Percentiles rank a stretch among this genome's conserved stretches.
phyloP scores from a whole-genome alignment of 2,113 vertebrate genomes.

The Tragulus kanchil region DNA sequence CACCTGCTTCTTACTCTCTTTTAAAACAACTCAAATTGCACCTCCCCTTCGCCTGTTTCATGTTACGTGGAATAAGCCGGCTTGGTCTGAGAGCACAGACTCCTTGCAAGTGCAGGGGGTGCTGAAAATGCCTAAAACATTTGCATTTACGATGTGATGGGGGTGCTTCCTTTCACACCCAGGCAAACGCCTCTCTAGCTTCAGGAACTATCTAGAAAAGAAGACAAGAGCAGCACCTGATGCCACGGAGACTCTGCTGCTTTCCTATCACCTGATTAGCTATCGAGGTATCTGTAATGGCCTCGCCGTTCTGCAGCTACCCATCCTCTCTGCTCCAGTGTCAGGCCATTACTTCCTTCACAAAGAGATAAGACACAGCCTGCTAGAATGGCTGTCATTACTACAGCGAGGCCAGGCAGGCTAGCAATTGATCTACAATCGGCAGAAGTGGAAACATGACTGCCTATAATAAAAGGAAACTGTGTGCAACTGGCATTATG shows the following conservation, averaged over 20 bases:
- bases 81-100: neutral
- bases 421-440: constrained; percentile 65
- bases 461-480: constrained; percentile 60
- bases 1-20: neutral
- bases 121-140: neutral
- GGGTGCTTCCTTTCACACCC: neutral
- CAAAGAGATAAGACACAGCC: constrained; percentile 41
- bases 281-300: neutral
- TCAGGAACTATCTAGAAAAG: neutral
- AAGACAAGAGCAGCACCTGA: neutral
- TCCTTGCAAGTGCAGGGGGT: neutral
- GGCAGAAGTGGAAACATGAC: constrained; percentile 20
- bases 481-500: neutral
- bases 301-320: neutral
- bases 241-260: neutral
- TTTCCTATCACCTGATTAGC: neutral
- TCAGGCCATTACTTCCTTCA: constrained; percentile 38
- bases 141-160: too few species aligned
- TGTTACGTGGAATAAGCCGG: neutral
- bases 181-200: neutral
- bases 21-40: constrained; percentile 13
- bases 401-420: constrained; percentile 40
- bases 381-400: constrained; percentile 51
- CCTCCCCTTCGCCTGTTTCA: neutral
- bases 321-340: neutral